Conservation (phyloP, 2,797 vertebrate genomes). For the Alauda arvensis region DNA sequence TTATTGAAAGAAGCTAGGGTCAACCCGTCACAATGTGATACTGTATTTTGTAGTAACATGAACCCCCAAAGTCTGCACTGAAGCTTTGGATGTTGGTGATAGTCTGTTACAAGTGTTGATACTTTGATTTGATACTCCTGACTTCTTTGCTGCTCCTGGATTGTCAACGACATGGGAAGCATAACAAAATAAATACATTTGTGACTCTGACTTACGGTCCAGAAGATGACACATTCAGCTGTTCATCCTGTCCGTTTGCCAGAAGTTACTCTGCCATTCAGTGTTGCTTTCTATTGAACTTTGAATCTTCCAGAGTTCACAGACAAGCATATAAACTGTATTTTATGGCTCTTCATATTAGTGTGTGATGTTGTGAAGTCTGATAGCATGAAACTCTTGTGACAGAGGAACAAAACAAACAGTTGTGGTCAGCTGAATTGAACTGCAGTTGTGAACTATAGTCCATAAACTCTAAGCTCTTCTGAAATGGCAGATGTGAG, state of each 20-base stretch:
- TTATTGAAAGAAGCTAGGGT: not conserved
- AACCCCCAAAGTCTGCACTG: not conserved
- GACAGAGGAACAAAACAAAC: not conserved
- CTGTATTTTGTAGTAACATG: not conserved
- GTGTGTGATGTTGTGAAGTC: not conserved
- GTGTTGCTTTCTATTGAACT: not conserved
- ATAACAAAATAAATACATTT: not conserved
- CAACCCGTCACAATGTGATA: not conserved
- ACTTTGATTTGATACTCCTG: not conserved
- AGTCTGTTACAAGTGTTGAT: not conserved
- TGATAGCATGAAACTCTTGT: not conserved
- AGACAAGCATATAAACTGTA: not conserved
- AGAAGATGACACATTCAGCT: slow-evolving; percentile 16
- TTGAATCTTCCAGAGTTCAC: not conserved
- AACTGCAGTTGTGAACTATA: not conserved
- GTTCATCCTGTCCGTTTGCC: not conserved
- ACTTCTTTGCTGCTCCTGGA: not conserved
- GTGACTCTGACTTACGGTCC: not conserved
- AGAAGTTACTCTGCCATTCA: slow-evolving; percentile 20
- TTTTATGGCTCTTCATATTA: not conserved
- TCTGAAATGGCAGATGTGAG: not conserved
- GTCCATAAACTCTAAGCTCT: not conserved
- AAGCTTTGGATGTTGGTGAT: not conserved
- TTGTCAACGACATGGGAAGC: not conserved
- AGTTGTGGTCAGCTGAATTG: not conserved